Percentiles rank a stretch among this genome's conserved stretches.
Conservation (phyloP, 2,888 invertebrate genomes). For the Carterocephalus palaemon region DNA sequence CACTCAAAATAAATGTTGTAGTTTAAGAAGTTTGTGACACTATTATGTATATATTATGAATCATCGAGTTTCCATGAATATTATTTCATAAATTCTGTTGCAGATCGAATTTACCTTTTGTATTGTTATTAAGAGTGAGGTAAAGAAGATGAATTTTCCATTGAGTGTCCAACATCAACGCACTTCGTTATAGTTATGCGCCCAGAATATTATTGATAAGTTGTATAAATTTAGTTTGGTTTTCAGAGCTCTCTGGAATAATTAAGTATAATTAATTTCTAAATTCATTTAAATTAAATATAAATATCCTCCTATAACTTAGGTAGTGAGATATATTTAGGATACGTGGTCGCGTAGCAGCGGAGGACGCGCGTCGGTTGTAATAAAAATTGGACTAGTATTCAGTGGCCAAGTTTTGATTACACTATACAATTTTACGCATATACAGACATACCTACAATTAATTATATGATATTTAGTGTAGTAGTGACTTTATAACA, state of each 20-base stretch:
- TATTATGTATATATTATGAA: slow-evolving; percentile 63
- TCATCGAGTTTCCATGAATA: slow-evolving; percentile 46
- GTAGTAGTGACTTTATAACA: slow-evolving; percentile 63
- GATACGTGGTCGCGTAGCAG: slow-evolving; percentile 6
- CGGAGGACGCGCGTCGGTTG: slow-evolving; percentile 2
- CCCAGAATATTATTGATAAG: slow-evolving; percentile 56
- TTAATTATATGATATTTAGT: slow-evolving; percentile 63
- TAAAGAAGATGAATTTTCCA: slow-evolving; percentile 58
- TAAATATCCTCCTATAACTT: slow-evolving; percentile 35
- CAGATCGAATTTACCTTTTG: slow-evolving; percentile 57
- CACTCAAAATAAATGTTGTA: slow-evolving; percentile 29
- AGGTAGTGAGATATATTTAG: slow-evolving; percentile 35
- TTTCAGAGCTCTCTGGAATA: slow-evolving; percentile 58
- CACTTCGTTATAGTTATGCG: slow-evolving; percentile 44
- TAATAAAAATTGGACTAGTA: slow-evolving; percentile 31
- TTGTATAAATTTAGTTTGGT: slow-evolving; percentile 68
- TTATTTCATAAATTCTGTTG: slow-evolving; percentile 42
- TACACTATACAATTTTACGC: slow-evolving; percentile 72
- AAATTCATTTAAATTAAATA: slow-evolving; percentile 33
- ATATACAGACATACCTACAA: slow-evolving; percentile 66
- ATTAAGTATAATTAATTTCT: slow-evolving; percentile 45
- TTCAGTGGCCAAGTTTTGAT: slow-evolving; percentile 70
- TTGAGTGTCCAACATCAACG: slow-evolving; percentile 52
- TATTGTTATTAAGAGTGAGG: slow-evolving; percentile 61
- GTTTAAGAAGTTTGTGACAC: slow-evolving; percentile 28